Base-by-base conservation (phyloP, 2,888 invertebrate species). In the Prostheceraeus crozeri region DNA sequence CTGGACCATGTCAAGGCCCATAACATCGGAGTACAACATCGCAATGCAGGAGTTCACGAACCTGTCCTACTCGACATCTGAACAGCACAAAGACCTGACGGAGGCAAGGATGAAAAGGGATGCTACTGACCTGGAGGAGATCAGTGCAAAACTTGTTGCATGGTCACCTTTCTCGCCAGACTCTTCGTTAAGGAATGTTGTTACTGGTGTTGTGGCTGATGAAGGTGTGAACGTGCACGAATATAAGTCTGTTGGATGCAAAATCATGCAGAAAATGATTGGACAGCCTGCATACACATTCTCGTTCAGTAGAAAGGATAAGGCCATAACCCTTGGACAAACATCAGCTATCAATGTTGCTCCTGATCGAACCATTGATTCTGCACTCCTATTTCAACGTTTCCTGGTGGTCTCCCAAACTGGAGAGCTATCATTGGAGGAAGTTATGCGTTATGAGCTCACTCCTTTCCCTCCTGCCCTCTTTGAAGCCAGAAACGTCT, bases 11-110 rank as follows among this genome's bases (percentile, higher is more conserved):
- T 62, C 63, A 40, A 21, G 46, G 8, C 64, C 62, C 3, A 45
- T 57, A n/a, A 27, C 14, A n/a, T 53, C 62, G 40, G 62, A 55
- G n/a, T 30, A 56, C 40, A 64, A 62, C 35, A 14, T 19, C 21
- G 56, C 61, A n/a, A 62, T 64, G 64, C 60, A 65, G 35, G 53
- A 40, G 8, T 62, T 65, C 52, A 48, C n/a, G 33, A 46, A 61
- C 11, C 33, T 11, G 30, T 3, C 45, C 16, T 58, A 33, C 40
- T 25, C 61, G 16, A 59, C 60, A 36, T 64, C 54, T 54, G 59
- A 62, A 30, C 62, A 65, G 35, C 64, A 64, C 52, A 65, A 57
- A 25, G 62, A 65, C 16, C 14, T 54, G 19, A 58, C 35, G 31
- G 31, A 16, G 33, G 57, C 62, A 21, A 59, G 58, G 33, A 56